Evolutionary conservation across 2,888 invertebrate species (phyloP).

Genomic region (Eristalinus sepulchralis): DNA sequence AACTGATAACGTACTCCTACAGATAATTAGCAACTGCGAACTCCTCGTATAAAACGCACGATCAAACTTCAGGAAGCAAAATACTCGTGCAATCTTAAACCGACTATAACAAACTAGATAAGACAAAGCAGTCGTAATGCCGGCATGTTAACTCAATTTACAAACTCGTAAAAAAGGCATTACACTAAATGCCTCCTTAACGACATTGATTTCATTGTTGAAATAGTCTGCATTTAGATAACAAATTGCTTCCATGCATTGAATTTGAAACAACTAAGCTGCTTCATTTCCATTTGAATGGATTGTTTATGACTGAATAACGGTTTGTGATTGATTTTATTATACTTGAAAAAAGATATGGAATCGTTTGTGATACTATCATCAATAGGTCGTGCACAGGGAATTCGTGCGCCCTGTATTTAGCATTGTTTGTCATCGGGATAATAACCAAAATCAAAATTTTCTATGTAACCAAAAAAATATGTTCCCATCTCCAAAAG

Average conservation of each 20-base stretch:
- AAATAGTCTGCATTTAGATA: neutral
- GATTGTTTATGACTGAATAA: neutral
- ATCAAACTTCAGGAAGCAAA: neutral
- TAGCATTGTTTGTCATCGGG: no score
- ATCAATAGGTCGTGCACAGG: no score
- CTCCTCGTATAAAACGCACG: neutral
- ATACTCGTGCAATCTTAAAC: neutral
- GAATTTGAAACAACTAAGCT: neutral
- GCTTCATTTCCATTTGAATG: neutral
- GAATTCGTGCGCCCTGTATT: no score
- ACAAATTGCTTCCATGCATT: neutral
- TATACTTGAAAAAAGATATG: no score
- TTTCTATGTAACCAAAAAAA: neutral
- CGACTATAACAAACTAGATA: conserved; percentile 18
- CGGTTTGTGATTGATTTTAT: no score
- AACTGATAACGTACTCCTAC: conserved; percentile 2
- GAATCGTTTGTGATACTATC: no score
- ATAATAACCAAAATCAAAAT: no score
- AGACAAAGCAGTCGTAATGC: neutral
- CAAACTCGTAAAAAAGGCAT: neutral
- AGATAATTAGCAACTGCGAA: neutral
- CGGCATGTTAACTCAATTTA: neutral
- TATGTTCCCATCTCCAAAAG: neutral
- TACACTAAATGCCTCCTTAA: neutral
- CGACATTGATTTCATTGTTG: neutral